Base-by-base conservation (phyloP, 1,140 invertebrate genomes). In the Drosophila ananassae region DNA sequence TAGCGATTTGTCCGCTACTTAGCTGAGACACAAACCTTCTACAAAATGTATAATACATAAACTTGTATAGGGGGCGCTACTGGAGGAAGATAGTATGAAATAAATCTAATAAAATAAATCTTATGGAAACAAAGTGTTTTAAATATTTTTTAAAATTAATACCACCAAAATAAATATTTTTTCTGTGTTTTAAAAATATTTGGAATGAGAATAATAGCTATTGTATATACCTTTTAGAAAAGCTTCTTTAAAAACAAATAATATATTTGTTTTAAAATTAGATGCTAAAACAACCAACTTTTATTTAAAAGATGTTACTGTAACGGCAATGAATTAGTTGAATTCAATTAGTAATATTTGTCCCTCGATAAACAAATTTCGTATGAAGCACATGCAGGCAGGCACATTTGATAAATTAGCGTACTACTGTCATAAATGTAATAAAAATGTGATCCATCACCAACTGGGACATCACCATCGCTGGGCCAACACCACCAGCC, bases 341-440 rank as follows among this genome's bases (percentile, higher is more conserved):
- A 39, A 51, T 55, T 58, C 25, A 28, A 28, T 28, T 6, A 28
- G 2, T 28, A 6, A 28, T 6, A 46, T 44, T 34, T 52, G 13
- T 17, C 52, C 6, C 34, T n/a, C 12, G 28, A 24, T 50, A 50
- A 60, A 41, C 62, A 63, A 47, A 0, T 21, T 44, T 21, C 17
- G 13, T 9, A 44, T 44, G 41, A 21, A 21, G 41, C 41, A 17
- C 50, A 51, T 44, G 62, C 17, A 52, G 28, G 48, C 28, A 47
- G 25, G 62, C 66, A 69, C 62, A 39, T 37, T 69, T 56, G 21
- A 21, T 2, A 51, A 69, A 69, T 69, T 69, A 69, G 56, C 66
- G 51, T 68, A 69, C 10, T 30, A 32, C 32, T 64, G 66, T 44
- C 37, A 68, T 69, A 69, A 69, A 37, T 37, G 34, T 37, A 12